These are phyloP conservation scores for Chelon auratus DNA, from an alignment of 2,797 vertebrate species.

Conservation along the genomic window DNA sequence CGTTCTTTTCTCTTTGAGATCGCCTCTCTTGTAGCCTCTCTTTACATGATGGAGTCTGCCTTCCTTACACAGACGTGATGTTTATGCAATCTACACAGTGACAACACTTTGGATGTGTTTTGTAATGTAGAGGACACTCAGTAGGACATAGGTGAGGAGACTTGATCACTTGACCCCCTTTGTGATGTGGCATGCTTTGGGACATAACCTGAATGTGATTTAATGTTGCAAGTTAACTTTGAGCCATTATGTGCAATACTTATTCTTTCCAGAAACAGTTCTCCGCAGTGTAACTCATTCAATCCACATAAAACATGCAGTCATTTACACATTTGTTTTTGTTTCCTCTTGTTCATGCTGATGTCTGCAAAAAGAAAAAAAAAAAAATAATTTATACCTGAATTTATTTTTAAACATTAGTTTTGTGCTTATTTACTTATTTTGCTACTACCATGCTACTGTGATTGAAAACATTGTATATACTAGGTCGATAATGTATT, in stretches of 20 bases:
- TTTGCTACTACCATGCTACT: conserved; percentile 99
- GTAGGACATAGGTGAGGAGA: conserved; percentile 94
- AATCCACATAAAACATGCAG: conserved; percentile 94
- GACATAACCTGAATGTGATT: conserved; percentile 99
- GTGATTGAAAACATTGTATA: conserved; percentile 99
- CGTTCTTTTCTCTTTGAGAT: conserved; percentile 75
- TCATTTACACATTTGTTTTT: conserved; percentile 88
- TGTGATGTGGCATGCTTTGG: conserved; percentile 96
- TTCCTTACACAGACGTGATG: conserved; percentile 97
- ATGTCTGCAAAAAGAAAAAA: conserved; percentile 94
- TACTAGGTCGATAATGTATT: conserved; percentile 99
- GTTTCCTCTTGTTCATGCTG: conserved; percentile 95
- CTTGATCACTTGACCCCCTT: conserved; percentile 94
- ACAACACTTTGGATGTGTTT: conserved; percentile 86
- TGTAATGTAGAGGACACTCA: conserved; percentile 94
- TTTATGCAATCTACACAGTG: conserved; percentile 91
- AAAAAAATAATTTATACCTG: conserved; percentile 97
- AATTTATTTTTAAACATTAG: conserved; percentile 99
- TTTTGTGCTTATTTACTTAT: conserved; percentile 99
- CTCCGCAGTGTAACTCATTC: conserved; percentile 96
- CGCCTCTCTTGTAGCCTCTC: conserved; percentile 82
- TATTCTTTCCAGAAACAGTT: conserved; percentile 95
- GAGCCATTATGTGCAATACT: conserved; percentile 99
- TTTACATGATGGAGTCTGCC: conserved; percentile 88
- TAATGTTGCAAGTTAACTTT: conserved; percentile 99